Evolutionary conservation across 2,888 invertebrate species (phyloP).

Genomic region (Scaptomyza polygonia): DNA sequence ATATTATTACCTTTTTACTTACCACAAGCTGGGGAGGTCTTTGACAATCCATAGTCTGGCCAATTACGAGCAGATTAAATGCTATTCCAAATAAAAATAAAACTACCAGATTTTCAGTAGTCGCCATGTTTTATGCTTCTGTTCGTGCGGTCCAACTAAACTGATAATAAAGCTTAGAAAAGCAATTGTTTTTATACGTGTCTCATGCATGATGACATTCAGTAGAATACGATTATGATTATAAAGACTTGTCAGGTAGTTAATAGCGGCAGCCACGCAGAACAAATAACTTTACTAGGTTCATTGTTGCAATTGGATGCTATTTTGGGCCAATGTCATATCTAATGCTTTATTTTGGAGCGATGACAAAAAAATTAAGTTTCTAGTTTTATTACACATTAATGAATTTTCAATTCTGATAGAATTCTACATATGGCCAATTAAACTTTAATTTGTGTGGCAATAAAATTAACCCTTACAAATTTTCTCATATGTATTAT

Average conservation of each 20-base stretch:
- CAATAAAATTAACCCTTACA: conserved; percentile 36
- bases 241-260: conserved; percentile 40
- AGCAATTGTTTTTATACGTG: conserved; percentile 58
- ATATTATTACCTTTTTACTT: conserved; percentile 40
- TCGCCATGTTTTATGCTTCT: conserved; percentile 25
- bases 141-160: conserved; percentile 32
- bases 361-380: conserved; percentile 58
- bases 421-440: conserved; percentile 52
- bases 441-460: conserved; percentile 58
- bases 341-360: conserved; percentile 64
- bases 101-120: conserved; percentile 21
- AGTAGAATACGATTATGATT: conserved; percentile 26
- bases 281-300: conserved; percentile 66
- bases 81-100: conserved; percentile 33
- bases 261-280: conserved; percentile 70
- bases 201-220: conserved; percentile 19
- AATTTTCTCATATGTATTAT: conserved; percentile 22
- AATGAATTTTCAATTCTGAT: conserved; percentile 38
- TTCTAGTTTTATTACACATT: conserved; percentile 39
- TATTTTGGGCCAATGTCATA: conserved; percentile 73
- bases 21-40: conserved; percentile 82
- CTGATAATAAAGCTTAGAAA: conserved; percentile 28
- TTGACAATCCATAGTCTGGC: conserved; percentile 76
- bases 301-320: conserved; percentile 71
- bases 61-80: conserved; percentile 11